These are phyloP conservation scores for Meda fulgida DNA, from an alignment of 2,797 vertebrate genomes.

Conservation along the genomic window DNA sequence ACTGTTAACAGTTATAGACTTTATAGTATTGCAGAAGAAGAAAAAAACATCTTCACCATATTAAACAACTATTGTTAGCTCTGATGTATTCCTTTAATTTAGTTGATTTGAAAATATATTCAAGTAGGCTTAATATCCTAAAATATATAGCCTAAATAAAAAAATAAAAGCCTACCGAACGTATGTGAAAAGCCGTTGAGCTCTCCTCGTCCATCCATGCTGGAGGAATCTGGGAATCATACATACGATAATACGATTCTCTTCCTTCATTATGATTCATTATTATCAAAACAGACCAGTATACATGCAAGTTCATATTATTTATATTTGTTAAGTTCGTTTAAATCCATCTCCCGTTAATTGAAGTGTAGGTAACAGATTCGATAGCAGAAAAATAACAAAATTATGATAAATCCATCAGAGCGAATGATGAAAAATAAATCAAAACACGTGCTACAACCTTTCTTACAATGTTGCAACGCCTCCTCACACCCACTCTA, in stretches of 20 bases:
- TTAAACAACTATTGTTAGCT: neutral
- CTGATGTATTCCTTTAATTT: neutral
- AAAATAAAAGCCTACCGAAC: constrained; percentile 40
- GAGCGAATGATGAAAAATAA: constrained; percentile 12
- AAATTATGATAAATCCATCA: constrained; percentile 23
- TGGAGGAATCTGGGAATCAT: constrained; percentile 29
- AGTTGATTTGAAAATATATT: neutral
- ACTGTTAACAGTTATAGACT: neutral
- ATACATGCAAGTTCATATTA: neutral
- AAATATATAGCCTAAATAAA: neutral
- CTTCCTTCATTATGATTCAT: constrained; percentile 44
- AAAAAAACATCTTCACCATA: neutral
- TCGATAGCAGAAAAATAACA: neutral
- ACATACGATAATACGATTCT: constrained; percentile 19
- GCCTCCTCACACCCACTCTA: constrained; percentile 32
- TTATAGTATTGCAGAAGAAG: neutral
- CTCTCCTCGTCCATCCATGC: constrained; percentile 38
- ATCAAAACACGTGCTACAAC: constrained; percentile 48
- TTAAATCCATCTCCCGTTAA: neutral
- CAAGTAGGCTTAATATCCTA: neutral
- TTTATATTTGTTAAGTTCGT: neutral
- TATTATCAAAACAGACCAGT: neutral
- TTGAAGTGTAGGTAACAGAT: neutral
- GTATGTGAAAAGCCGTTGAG: neutral
- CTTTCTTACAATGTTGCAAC: constrained; percentile 11